A percentile compares a stretch with the other conserved stretches of the same genome.
phyloP scores from a whole-genome alignment of 2,888 invertebrate species.

The Oscheius onirici region DNA sequence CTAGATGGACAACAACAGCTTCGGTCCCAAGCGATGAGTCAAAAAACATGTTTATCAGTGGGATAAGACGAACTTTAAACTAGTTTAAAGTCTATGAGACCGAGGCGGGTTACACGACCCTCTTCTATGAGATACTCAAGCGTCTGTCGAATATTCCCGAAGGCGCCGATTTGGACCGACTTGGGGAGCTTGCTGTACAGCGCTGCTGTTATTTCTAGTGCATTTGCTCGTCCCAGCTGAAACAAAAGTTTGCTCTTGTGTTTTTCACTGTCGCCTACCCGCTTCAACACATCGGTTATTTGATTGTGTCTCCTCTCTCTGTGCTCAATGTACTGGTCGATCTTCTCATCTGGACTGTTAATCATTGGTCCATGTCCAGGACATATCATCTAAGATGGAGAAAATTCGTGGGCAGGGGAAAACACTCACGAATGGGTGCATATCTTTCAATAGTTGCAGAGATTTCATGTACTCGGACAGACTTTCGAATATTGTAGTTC shows the following conservation, averaged over 20 bases:
- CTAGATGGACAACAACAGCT: conserved; percentile 4
- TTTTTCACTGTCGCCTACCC: not conserved
- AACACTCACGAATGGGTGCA: conserved; percentile 77
- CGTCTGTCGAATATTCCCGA: conserved; percentile 28
- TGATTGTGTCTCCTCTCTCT: conserved; percentile 66
- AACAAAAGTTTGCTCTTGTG: not conserved
- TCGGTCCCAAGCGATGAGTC: not conserved
- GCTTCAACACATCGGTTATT: conserved; percentile 24
- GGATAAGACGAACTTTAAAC: not conserved
- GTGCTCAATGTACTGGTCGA: conserved; percentile 87
- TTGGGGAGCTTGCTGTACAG: conserved; percentile 29
- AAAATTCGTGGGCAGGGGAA: not conserved
- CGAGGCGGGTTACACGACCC: conserved; percentile 9
- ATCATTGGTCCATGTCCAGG: conserved; percentile 74
- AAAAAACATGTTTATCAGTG: conserved; percentile 1
- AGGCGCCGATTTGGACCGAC: conserved; percentile 30
- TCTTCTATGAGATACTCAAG: conserved; percentile 10
- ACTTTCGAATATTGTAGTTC: conserved; percentile 93
- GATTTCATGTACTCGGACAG: conserved; percentile 88
- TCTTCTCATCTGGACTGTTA: conserved; percentile 79
- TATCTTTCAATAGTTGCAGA: conserved; percentile 80
- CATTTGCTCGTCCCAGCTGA: conserved; percentile 24
- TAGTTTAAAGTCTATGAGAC: conserved; percentile 17
- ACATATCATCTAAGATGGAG: conserved; percentile 27
- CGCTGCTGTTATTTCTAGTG: conserved; percentile 19